These are phyloP conservation scores for Eurytoma californica DNA, from an alignment of 2,888 invertebrate species.

Conservation along the genomic window DNA sequence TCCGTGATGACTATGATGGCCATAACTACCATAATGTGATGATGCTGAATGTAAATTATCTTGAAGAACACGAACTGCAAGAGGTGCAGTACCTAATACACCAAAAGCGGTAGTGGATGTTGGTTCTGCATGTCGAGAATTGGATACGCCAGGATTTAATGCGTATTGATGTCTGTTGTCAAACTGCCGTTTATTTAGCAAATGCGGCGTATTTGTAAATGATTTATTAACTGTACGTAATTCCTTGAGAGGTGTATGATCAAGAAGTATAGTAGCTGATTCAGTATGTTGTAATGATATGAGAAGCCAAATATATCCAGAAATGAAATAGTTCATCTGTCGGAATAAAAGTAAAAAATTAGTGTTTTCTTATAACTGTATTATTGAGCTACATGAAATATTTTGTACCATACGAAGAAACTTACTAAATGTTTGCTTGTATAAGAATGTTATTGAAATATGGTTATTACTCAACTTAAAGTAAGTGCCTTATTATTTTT, in stretches of 20 bases:
- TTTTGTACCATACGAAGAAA: constrained; percentile 16
- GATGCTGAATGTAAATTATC: constrained; percentile 29
- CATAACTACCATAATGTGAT: constrained; percentile 8
- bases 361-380: background rate
- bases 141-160: background rate
- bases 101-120: background rate
- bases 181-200: constrained; percentile 31
- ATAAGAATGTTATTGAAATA: constrained; percentile 42
- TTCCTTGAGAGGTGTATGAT: constrained; percentile 5
- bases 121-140: background rate
- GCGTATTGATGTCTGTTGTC: background rate
- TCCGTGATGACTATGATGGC: background rate
- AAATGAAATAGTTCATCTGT: constrained; percentile 51
- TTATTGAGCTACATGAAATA: no score
- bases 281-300: constrained; percentile 29
- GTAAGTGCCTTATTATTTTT: background rate
- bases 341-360: constrained; percentile 34
- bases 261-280: constrained; percentile 31
- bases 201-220: constrained; percentile 10
- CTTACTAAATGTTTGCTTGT: constrained; percentile 56
- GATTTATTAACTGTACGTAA: constrained; percentile 5
- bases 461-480: no score
- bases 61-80: background rate
- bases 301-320: constrained; percentile 48
- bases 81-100: background rate